phyloP scores from a whole-genome alignment of 30 jellyfish, hydroid and myxozoan genomes.

The Phacellophora camtschatica region DNA sequence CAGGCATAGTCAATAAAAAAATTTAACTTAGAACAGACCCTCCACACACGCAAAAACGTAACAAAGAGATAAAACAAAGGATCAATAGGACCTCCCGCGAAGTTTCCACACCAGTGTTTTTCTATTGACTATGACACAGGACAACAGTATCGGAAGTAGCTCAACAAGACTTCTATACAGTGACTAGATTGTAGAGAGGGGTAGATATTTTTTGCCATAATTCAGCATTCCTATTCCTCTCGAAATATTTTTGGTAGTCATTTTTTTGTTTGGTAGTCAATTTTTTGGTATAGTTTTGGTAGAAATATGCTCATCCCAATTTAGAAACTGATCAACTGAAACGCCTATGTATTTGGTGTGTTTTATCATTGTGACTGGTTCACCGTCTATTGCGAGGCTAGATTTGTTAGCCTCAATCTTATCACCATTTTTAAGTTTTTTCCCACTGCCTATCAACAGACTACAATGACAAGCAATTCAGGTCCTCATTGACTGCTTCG shows the following conservation, averaged over 20 bases:
- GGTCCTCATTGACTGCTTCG: not conserved
- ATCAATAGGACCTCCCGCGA: no score
- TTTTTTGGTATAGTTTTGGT: not conserved
- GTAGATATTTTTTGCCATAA: not conserved
- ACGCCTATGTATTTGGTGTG: not conserved
- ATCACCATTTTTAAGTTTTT: not conserved
- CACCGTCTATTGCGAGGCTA: not conserved
- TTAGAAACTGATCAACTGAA: not conserved
- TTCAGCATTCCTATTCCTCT: not conserved
- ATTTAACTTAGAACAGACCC: no score
- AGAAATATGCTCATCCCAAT: not conserved
- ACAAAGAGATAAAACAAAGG: no score
- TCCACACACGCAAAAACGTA: no score
- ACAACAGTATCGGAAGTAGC: conserved; percentile 7
- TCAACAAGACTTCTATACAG: not conserved
- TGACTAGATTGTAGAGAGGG: not conserved
- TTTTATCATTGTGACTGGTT: not conserved
- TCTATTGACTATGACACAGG: no score
- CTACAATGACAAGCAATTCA: not conserved
- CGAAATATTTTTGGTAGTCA: no score
- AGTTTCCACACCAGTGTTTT: no score
- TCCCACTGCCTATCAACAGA: not conserved
- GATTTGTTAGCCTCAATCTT: not conserved
- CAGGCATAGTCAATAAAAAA: no score
- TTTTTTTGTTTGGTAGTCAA: no score